A percentile compares a stretch with the other conserved stretches of the same genome.
phyloP scores from a whole-genome alignment of 2,797 vertebrate species.

The Sebastes oblongus region DNA sequence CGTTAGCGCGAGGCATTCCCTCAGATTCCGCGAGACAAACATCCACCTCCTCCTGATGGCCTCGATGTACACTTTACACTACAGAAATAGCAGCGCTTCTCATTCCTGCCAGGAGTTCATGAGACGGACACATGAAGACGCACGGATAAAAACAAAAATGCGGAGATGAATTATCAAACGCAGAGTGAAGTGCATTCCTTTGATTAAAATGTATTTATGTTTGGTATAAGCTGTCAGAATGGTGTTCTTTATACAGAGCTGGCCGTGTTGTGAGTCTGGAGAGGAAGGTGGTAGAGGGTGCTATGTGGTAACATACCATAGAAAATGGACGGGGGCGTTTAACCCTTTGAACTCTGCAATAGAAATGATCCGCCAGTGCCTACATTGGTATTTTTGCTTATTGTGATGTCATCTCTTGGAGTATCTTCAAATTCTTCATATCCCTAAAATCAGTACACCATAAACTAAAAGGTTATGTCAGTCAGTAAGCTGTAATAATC shows the following conservation, averaged over 20 bases:
- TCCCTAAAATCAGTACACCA: no score
- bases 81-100: conserved; percentile 12
- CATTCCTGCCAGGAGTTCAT: conserved; percentile 21
- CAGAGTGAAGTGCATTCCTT: conserved; percentile 8
- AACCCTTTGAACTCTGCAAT: no score
- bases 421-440: no score
- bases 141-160: neutral
- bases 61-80: conserved; percentile 18
- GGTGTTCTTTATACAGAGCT: neutral
- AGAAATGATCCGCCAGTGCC: no score
- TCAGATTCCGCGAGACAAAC: conserved; percentile 43
- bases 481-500: no score
- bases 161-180: neutral
- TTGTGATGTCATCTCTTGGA: no score
- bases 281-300: neutral
- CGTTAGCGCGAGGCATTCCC: conserved; percentile 21
- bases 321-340: neutral
- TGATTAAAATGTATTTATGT: neutral
- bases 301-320: neutral
- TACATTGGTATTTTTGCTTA: no score
- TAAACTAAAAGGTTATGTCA: no score
- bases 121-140: conserved; percentile 6
- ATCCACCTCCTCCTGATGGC: conserved; percentile 33
- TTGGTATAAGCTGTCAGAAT: neutral
- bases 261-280: neutral